Conservation (phyloP, 2,888 invertebrate species). For the Tromatobia lineatoria region DNA sequence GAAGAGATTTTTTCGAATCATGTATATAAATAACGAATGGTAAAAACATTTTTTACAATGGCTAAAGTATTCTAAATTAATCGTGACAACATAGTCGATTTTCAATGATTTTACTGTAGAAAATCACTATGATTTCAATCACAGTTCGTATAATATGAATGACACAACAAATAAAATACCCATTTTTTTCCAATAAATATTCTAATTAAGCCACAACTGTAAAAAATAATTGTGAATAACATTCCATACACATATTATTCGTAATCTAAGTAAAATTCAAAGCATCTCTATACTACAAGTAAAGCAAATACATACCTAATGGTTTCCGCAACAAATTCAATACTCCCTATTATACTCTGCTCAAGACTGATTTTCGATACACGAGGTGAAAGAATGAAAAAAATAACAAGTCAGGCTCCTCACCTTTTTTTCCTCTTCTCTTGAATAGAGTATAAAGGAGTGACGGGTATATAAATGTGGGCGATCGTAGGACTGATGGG, state of each 20-base stretch:
- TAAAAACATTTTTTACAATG: too few relatives aligned
- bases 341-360: not conserved
- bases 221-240: not conserved
- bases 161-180: too few relatives aligned
- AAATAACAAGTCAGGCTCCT: slow-evolving; percentile 43
- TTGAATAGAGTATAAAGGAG: slow-evolving; percentile 51
- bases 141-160: too few relatives aligned
- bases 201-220: not conserved
- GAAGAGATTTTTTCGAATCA: too few relatives aligned
- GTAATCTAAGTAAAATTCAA: not conserved
- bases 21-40: too few relatives aligned
- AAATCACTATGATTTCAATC: too few relatives aligned
- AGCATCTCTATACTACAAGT: not conserved
- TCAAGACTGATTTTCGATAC: not conserved
- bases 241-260: not conserved
- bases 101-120: too few relatives aligned
- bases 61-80: too few relatives aligned
- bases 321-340: not conserved
- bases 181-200: too few relatives aligned
- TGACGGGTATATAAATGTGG: slow-evolving; percentile 40
- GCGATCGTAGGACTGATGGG: slow-evolving; percentile 21
- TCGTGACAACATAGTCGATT: too few relatives aligned
- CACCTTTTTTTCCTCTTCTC: slow-evolving; percentile 17
- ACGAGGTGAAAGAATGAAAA: slow-evolving; percentile 7
- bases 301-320: not conserved